phyloP scores from a whole-genome alignment of 2,797 vertebrate species.

The Hippocampus kuda region DNA sequence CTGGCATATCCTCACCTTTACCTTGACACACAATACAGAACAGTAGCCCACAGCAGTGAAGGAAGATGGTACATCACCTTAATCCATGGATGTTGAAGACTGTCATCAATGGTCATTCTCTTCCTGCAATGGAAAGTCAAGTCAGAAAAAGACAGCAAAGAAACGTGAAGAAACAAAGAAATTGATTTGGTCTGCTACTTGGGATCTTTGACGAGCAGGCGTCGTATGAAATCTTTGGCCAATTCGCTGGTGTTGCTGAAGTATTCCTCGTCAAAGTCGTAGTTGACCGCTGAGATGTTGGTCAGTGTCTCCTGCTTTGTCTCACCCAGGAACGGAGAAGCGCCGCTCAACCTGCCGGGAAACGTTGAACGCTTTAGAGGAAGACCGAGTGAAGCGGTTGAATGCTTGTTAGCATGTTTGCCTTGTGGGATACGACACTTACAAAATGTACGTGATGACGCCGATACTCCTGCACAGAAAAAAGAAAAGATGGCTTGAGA shows the following conservation, averaged over 20 bases:
- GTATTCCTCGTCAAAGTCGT: constrained; percentile 94
- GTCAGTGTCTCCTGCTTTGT: constrained; percentile 96
- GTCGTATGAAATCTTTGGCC: constrained; percentile 95
- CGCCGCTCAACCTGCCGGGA: constrained; percentile 77
- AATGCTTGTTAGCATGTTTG: not conserved
- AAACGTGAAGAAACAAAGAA: not conserved
- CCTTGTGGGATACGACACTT: constrained; percentile 56
- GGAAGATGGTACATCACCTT: constrained; percentile 67
- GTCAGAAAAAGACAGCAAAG: constrained; percentile 2
- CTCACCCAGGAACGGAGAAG: constrained; percentile 91
- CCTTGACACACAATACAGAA: no score
- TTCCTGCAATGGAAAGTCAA: constrained; percentile 66
- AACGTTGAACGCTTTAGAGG: constrained; percentile 3
- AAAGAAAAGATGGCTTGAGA: not conserved
- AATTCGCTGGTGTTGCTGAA: constrained; percentile 95
- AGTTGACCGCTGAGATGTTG: constrained; percentile 93
- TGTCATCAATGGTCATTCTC: constrained; percentile 92
- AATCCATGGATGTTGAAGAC: constrained; percentile 94
- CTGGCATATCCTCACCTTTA: no score
- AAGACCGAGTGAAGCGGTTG: not conserved
- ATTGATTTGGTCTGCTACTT: constrained; percentile 67
- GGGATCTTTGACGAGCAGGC: constrained; percentile 91
- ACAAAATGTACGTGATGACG: constrained; percentile 97
- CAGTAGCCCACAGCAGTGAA: no score
- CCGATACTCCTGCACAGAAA: constrained; percentile 83